A percentile compares a stretch with the other conserved stretches of the same genome.
These are phyloP conservation scores for Stictocephala bisonia DNA, from an alignment of 2,888 invertebrate genomes.

Conservation along the genomic window DNA sequence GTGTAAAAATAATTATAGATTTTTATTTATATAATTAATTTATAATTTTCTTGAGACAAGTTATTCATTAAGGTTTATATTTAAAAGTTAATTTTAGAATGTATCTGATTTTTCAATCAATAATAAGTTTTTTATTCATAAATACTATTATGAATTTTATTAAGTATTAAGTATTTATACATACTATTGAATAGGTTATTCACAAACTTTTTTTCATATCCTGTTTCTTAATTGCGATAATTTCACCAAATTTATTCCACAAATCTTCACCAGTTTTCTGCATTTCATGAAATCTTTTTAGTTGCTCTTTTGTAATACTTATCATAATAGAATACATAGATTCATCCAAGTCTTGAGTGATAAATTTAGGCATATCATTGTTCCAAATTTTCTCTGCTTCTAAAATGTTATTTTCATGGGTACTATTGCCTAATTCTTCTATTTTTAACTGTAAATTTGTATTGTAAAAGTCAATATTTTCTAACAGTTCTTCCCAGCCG, in stretches of 20 bases:
- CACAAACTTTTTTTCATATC: too few relatives aligned
- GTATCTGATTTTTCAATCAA: too few relatives aligned
- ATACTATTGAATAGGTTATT: too few relatives aligned
- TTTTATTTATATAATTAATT: too few relatives aligned
- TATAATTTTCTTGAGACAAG: too few relatives aligned
- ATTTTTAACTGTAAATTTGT: slow-evolving; percentile 1
- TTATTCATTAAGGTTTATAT: too few relatives aligned
- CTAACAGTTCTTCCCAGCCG: slow-evolving; percentile 6
- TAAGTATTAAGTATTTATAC: too few relatives aligned
- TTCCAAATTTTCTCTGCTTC: slow-evolving; percentile 17
- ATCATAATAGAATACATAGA: slow-evolving; percentile 16
- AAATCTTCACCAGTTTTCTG: not conserved
- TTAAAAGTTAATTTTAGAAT: too few relatives aligned
- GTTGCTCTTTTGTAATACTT: not conserved
- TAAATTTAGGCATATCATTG: slow-evolving; percentile 3
- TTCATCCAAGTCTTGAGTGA: not conserved
- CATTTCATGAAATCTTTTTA: slow-evolving; percentile 10
- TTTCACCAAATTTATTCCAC: slow-evolving; percentile 19
- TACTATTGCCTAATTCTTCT: not conserved
- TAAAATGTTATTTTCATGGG: not conserved
- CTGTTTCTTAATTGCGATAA: too few relatives aligned
- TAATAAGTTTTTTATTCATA: too few relatives aligned
- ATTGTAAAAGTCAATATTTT: slow-evolving; percentile 5
- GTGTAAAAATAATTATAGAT: too few relatives aligned
- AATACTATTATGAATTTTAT: too few relatives aligned